Conservation (phyloP, 2,797 vertebrate species). For the Amazonetta brasiliensis region DNA sequence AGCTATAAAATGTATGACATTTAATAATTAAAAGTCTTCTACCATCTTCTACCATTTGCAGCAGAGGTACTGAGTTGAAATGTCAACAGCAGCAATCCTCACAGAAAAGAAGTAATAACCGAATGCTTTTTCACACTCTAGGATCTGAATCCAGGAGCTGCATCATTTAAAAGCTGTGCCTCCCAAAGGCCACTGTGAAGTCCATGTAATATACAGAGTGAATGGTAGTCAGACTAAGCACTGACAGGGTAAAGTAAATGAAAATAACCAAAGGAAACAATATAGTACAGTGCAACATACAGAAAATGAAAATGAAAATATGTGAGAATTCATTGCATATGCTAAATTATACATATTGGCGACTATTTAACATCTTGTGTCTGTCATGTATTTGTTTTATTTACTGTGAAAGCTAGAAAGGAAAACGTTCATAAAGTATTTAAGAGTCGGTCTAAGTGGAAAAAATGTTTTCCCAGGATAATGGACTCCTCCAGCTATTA, state of each 20-base stretch:
- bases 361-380: neutral
- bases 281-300: neutral
- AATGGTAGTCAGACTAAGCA: neutral
- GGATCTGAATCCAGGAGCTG: neutral
- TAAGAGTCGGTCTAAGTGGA: constrained; percentile 29
- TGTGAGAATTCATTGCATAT: neutral
- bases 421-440: constrained; percentile 60
- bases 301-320: neutral
- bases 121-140: neutral
- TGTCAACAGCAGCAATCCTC: neutral
- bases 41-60: neutral
- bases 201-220: neutral
- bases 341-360: neutral
- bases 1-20: neutral
- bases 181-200: neutral
- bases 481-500: constrained; percentile 58
- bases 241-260: neutral
- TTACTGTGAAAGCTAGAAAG: constrained; percentile 36
- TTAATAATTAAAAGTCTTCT: neutral
- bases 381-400: constrained; percentile 16
- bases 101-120: neutral
- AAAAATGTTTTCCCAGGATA: constrained; percentile 42
- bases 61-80: neutral
- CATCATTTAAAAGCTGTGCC: neutral
- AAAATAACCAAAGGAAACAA: neutral